These are phyloP conservation scores for Lepidochrysops patricia DNA, from an alignment of 2,888 invertebrate species.

Conservation along the genomic window DNA sequence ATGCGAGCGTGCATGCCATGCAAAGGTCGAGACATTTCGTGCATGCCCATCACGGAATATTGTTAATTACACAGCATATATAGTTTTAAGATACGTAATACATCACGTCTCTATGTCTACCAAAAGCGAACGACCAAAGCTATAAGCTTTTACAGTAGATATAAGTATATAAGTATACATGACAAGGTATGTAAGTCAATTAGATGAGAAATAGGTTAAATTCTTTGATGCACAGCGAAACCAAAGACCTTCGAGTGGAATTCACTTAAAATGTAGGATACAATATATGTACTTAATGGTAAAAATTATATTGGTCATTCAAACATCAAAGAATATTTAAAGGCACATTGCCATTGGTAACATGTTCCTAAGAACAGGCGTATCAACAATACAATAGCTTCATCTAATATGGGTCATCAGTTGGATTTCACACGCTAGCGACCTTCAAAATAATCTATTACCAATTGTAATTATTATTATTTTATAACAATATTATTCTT, in stretches of 20 bases:
- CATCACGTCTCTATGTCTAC: conserved; percentile 33
- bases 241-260: conserved; percentile 9
- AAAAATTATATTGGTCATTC: background rate
- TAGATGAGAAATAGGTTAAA: conserved; percentile 12
- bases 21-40: conserved; percentile 5
- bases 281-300: background rate
- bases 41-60: background rate
- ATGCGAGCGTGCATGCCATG: background rate
- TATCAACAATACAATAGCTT: background rate
- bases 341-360: conserved; percentile 4
- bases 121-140: conserved; percentile 68
- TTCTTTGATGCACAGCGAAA: conserved; percentile 4
- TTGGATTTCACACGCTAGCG: background rate
- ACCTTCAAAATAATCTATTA: background rate
- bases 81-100: conserved; percentile 21
- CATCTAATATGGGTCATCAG: background rate
- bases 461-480: conserved; percentile 5
- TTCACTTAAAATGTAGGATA: conserved; percentile 1
- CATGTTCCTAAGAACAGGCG: conserved; percentile 8
- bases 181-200: conserved; percentile 28
- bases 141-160: conserved; percentile 52
- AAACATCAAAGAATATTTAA: background rate
- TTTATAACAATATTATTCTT: conserved; percentile 5
- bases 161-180: conserved; percentile 30
- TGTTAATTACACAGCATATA: conserved; percentile 16